Evolutionary conservation across 2,888 invertebrate genomes (phyloP), one percentile per base, ranked within the genome.

Genomic region (Ischnus inquisitorius): DNA sequence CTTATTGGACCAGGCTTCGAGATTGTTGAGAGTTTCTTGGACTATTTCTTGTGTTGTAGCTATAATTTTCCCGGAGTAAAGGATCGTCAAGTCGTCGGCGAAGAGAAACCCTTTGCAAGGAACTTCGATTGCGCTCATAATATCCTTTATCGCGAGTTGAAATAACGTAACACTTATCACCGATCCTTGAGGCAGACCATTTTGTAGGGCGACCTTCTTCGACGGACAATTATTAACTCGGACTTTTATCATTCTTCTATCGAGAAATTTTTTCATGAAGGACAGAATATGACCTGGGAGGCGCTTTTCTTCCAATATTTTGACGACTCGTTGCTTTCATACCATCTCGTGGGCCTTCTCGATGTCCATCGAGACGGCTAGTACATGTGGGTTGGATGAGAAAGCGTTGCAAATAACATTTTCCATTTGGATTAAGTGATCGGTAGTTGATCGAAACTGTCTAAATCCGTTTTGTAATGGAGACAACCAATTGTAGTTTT

Each of bases 41-140:
- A 83, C 4, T 39, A 76, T 14, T 46, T 64, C 0, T 41, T 25
- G n/a, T 14, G 71, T 25, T 4, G 60, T 78, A 1, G 19, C 2
- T 1, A 69, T 16, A 19, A 54, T 54, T 80, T 79, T 83, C 0
- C 74, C 82, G 10, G 51, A 12, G 14, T 54, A 69, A 5, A 69
- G 0, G 0, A 85, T 51, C 1, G 82, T 72, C 2, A 83, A n/a
- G 4, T 85, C 85, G 41, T 80, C 82, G 1, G 86, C 82, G n/a
- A 64, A 80, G 0, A 83, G 65, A 1, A 67, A 39, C 2, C 64
- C 69, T 22, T 80, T 74, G 6, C n/a, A n/a, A n/a, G n/a, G n/a
- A n/a, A n/a, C n/a, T n/a, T n/a, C n/a, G n/a, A n/a, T n/a, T n/a
- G n/a, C n/a, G n/a, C n/a, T 19, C 0, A 60, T 43, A 1, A 77